Base-by-base conservation (phyloP, 2,113 vertebrate species). In the Scytalopus superciliaris region DNA sequence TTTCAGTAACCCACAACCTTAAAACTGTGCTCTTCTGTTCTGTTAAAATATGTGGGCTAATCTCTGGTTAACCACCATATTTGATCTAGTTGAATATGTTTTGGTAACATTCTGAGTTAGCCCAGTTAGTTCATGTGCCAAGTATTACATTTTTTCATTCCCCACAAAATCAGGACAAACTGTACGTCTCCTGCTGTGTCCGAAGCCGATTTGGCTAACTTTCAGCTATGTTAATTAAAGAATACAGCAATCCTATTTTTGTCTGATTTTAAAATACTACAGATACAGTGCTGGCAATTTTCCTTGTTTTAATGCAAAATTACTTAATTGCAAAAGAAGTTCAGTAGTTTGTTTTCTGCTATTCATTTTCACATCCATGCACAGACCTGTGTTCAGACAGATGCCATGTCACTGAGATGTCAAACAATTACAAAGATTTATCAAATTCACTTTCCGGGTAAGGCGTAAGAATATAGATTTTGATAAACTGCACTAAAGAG, bases 171-270 rank as follows among this genome's bases (percentile, higher is more conserved):
- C 86, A 92, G 97, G 96, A 98, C 97, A 97, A 96, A 97, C 94
- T 97, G 97, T 97, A 96, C 87, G 3, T 94, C 90, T 95, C 97
- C 94, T 90, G 93, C 97, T 97, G 97, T 93, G 94, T 97, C 97
- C 75, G 14, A 97, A 91, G 96, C 91, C 9, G 79, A 97, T 96
- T 85, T 98, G 97, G 97, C 97, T 94, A 96, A 91, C 87, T 96
- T 95, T 98, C 96, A 97, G 95, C 93, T 97, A 94, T 96, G 96
- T 94, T 97, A 98, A 97, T 97, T 97, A 97, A 97, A 96, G 94
- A 97, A 98, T 90, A 96, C 90, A 97, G 89, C 89, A 95, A 87
- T 59, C 81, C 88, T 97, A 97, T 98, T 98, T 98, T 98, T 97
- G 97, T 97, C 97, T 94, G 92, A 96, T 97, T 97, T 93, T 89